These are phyloP conservation scores for Gryllus longicercus DNA, from an alignment of 2,888 invertebrate species.

Conservation along the genomic window DNA sequence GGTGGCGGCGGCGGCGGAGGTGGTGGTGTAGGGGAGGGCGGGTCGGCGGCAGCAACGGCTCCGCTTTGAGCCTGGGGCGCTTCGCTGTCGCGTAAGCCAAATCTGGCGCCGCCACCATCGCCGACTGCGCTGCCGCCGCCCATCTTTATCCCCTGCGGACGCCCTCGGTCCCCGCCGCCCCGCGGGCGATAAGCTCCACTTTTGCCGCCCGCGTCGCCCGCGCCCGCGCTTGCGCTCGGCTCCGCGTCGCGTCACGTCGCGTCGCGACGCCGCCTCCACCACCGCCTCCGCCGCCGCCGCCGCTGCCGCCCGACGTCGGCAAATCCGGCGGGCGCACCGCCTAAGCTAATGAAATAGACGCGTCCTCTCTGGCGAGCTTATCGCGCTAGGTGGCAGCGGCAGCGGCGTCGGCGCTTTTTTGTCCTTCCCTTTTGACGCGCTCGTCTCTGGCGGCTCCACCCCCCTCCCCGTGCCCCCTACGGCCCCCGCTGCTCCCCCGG, in stretches of 20 bases:
- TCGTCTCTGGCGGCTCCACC: too few species aligned
- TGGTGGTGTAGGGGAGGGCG: not conserved
- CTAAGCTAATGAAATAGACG: constrained; percentile 31
- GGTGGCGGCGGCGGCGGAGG: too few species aligned
- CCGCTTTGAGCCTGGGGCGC: too few species aligned
- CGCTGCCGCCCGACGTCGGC: not conserved
- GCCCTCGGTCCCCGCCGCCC: not conserved
- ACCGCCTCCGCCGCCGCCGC: not conserved
- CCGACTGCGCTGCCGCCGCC: not conserved
- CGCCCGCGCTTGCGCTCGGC: too few species aligned
- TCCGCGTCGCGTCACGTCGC: too few species aligned
- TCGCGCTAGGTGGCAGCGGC: constrained; percentile 8
- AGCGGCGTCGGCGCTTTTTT: not conserved
- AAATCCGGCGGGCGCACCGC: constrained; percentile 17
- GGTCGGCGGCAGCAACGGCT: not conserved
- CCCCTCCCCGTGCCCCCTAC: too few species aligned
- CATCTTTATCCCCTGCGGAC: not conserved
- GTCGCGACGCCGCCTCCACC: not conserved
- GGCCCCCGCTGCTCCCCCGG: too few species aligned
- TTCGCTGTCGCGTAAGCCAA: not conserved
- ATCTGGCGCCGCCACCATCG: not conserved
- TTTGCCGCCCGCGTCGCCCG: too few species aligned
- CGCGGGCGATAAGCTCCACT: not conserved
- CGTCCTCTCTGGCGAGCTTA: constrained; percentile 4
- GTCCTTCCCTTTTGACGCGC: too few species aligned